Base-by-base conservation (phyloP, 2,888 invertebrate species). In the Hemistola chrysoprasaria region DNA sequence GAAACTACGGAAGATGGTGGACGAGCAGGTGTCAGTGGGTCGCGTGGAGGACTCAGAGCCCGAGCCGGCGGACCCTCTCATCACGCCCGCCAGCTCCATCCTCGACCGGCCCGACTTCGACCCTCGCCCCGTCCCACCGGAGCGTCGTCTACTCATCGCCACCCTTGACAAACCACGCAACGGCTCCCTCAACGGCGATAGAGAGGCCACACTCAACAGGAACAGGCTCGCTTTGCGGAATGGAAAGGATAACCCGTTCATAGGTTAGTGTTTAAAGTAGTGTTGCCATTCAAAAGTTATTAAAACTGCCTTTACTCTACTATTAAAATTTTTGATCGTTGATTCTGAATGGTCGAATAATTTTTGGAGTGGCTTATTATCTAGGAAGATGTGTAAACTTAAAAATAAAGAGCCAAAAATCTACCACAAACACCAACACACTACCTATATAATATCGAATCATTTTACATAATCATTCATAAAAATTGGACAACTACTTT, bases 1-100 rank as follows among this genome's bases (percentile, higher is more conserved):
- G 86, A 94, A 94, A 91, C 93, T 94, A 78, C 92, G 95, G 90
- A 95, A 94, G 90, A 95, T 95, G 95, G 95, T 95, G 74, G 95
- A 95, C 88, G 95, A 96, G 90, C 95, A 95, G 90, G 92, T 93
- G 74, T 91, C 93, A 62, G 92, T 92, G 58, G 90, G 91, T 39
- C 90, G 92, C 54, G 91, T 92, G 53, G 93, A 94, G 41, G 85
- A 87, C 40, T 66, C 80, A 31, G 83, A 85, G 57, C 83, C 89
- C 0, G 87, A 89, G 57, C 83, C 88, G 3, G 90, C 89, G 3
- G 89, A 90, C 55, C 90, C 90, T 1, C 86, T 90, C 53, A 90
- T 90, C 68, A 90, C 90, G n/a, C 90, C 90, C 1, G 90, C 90
- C 41, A 88, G 76, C 50, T 87, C 88, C 5, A 79, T 78, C 6